Evolutionary conservation across 2,797 vertebrate genomes (phyloP).

Genomic region (Poecilia velifera): DNA sequence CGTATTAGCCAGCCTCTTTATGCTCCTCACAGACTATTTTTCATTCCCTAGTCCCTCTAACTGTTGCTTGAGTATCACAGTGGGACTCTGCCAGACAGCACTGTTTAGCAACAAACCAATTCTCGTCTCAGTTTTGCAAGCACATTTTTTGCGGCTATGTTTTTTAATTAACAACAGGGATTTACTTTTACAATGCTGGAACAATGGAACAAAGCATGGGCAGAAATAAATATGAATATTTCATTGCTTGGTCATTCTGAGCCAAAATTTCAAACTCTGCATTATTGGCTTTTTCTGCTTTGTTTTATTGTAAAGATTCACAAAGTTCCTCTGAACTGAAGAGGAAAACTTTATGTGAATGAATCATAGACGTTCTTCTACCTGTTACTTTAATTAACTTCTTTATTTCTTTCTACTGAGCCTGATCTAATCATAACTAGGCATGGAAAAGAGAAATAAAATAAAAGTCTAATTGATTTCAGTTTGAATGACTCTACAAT

Average conservation of each 20-base stretch:
- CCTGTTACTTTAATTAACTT: not conserved
- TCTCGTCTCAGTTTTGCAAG: constrained; percentile 50
- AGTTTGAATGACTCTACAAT: not conserved
- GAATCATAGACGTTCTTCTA: not conserved
- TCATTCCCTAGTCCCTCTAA: constrained; percentile 13
- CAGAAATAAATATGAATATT: not conserved
- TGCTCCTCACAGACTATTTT: constrained; percentile 26
- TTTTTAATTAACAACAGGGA: not conserved
- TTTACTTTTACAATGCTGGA: not conserved
- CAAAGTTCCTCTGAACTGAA: not conserved
- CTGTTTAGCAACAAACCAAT: constrained; percentile 50
- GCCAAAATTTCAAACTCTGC: not conserved
- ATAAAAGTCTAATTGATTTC: not conserved
- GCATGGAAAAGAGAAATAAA: not conserved
- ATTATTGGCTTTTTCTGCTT: not conserved
- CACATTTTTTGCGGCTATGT: not conserved
- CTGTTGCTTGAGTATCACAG: constrained; percentile 40
- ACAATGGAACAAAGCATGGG: not conserved
- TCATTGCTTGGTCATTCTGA: not conserved
- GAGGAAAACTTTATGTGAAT: not conserved
- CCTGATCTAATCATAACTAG: not conserved
- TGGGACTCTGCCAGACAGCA: constrained; percentile 52
- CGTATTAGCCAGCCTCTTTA: constrained; percentile 41
- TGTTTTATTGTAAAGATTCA: not conserved
- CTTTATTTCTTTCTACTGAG: not conserved